Conservation (phyloP, 2,797 vertebrate species). For the Karalla daura region DNA sequence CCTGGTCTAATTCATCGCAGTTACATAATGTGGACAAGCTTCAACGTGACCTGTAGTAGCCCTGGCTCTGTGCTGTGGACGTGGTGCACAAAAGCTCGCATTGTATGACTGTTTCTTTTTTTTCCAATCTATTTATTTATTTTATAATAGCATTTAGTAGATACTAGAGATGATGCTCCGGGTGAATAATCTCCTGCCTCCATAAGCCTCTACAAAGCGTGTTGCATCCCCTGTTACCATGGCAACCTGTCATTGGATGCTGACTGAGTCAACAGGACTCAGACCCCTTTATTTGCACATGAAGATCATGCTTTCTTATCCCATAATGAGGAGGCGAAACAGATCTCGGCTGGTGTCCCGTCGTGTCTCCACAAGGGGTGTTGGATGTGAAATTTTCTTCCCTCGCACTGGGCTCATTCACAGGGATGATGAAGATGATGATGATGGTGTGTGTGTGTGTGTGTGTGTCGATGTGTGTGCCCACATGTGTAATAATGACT, state of each 20-base stretch:
- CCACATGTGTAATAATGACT: conserved; percentile 1
- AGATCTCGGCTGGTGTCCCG: neutral
- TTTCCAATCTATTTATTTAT: no score
- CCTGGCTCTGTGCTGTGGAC: conserved; percentile 17
- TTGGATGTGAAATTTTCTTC: conserved; percentile 1
- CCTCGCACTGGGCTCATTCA: conserved; percentile 7
- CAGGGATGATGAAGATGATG: neutral
- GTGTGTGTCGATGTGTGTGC: no score
- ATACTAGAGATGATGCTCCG: conserved; percentile 23
- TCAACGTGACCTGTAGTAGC: conserved; percentile 67
- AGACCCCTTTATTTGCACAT: conserved; percentile 34
- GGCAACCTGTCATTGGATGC: conserved; percentile 82
- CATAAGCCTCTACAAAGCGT: conserved; percentile 53
- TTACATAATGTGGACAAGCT: conserved; percentile 77
- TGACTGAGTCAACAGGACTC: conserved; percentile 76
- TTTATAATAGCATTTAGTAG: conserved; percentile 25
- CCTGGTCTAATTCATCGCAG: conserved; percentile 48
- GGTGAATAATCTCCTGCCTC: conserved; percentile 32
- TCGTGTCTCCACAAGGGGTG: neutral
- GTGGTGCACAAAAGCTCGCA: conserved; percentile 22
- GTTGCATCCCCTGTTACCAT: conserved; percentile 86
- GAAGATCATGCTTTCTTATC: no score
- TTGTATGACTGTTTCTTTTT: neutral
- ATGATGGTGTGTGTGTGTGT: no score
- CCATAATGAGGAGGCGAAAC: neutral